Evolutionary conservation across 2,797 vertebrate genomes (phyloP).

Genomic region (Scolopax bukidnonensis): DNA sequence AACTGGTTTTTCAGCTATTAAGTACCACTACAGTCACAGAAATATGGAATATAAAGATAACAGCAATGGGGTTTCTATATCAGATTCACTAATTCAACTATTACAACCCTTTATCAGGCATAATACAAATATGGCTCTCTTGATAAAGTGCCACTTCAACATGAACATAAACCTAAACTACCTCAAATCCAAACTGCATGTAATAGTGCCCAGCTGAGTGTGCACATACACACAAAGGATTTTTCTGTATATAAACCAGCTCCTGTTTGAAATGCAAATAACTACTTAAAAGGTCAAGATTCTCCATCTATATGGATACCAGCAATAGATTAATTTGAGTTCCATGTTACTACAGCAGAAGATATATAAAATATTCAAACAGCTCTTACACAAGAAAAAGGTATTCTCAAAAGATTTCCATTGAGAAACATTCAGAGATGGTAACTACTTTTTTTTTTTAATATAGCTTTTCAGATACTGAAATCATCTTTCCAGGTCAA

Average conservation of each 20-base stretch:
- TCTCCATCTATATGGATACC: rapidly evolving
- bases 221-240: rapidly evolving
- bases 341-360: background rate
- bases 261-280: background rate
- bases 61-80: rapidly evolving
- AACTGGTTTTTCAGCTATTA: background rate
- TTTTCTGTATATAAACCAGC: background rate
- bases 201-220: rapidly evolving
- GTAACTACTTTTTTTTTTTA: background rate
- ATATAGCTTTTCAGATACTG: background rate
- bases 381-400: background rate
- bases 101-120: background rate
- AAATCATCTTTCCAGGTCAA: slow-evolving; percentile 34
- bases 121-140: background rate
- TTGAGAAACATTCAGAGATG: background rate
- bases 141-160: background rate
- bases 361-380: background rate
- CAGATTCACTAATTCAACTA: background rate
- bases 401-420: background rate
- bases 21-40: background rate
- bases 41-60: rapidly evolving
- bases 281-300: too few species aligned
- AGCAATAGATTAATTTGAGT: too few species aligned
- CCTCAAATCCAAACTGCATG: background rate
- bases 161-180: background rate